These are phyloP conservation scores for Drosophila subobscura DNA, from an alignment of 1,140 invertebrate genomes.

Conservation along the genomic window DNA sequence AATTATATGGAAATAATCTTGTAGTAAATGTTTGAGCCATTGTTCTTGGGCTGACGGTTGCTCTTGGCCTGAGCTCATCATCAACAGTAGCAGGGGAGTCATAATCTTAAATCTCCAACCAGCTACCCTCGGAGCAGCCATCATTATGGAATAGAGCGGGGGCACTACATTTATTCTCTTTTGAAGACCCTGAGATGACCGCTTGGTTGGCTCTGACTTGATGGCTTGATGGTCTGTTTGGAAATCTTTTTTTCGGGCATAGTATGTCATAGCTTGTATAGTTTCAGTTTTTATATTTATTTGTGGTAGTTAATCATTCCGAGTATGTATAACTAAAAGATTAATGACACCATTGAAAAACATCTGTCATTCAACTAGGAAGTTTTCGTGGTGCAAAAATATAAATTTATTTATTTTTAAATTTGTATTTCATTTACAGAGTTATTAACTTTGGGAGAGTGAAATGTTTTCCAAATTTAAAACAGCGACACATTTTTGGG, in stretches of 20 bases:
- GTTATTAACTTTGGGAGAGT: conserved; percentile 30
- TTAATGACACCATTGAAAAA: conserved; percentile 55
- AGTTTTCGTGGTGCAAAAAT: conserved; percentile 17
- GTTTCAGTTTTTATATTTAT: conserved; percentile 21
- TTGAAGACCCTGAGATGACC: conserved; percentile 30
- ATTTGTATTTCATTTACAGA: conserved; percentile 38
- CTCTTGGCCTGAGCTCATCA: conserved; percentile 56
- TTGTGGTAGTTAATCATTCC: conserved; percentile 17
- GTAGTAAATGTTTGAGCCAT: conserved; percentile 27
- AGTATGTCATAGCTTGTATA: conserved; percentile 47
- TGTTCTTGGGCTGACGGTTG: conserved; percentile 35
- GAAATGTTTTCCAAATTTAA: conserved; percentile 15
- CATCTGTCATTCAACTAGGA: conserved; percentile 54
- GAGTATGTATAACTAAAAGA: conserved; percentile 24
- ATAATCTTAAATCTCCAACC: conserved; percentile 41
- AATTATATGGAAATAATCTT: conserved; percentile 61
- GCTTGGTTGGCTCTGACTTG: conserved; percentile 50
- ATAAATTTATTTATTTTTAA: conserved; percentile 34
- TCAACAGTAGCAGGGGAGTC: conserved; percentile 25
- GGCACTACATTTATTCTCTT: conserved; percentile 7
- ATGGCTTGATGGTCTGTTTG: conserved; percentile 39
- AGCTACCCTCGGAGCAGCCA: conserved; percentile 36
- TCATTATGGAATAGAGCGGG: conserved; percentile 24
- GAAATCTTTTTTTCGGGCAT: conserved; percentile 13
- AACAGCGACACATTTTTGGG: conserved; percentile 24